Percentiles rank a stretch among this genome's conserved stretches.
Evolutionary conservation across 2,113 vertebrate genomes (phyloP).

Genomic region (Gavia stellata): DNA sequence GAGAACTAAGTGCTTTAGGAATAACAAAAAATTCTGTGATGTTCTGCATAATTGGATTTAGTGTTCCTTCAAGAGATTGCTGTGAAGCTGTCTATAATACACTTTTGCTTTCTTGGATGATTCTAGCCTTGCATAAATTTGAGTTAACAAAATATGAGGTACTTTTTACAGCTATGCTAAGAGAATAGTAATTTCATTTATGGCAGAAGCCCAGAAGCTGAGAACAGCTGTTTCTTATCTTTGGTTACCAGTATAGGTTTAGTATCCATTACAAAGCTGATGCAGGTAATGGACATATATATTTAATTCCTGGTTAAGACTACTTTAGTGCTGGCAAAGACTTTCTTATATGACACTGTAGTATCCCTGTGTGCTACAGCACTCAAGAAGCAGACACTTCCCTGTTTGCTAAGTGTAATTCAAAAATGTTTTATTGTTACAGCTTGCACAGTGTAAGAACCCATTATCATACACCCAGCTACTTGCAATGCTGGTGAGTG

Average conservation of each 20-base stretch:
- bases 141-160: constrained; percentile 42
- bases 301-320: constrained; percentile 34
- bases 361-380: constrained; percentile 9
- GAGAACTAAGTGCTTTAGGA: constrained; percentile 48
- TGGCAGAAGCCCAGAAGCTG: not conserved
- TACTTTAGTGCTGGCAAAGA: constrained; percentile 41
- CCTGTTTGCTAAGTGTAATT: constrained; percentile 8
- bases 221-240: constrained; percentile 61
- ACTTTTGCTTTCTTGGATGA: constrained; percentile 26
- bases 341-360: not conserved
- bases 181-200: constrained; percentile 52
- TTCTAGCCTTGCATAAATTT: constrained; percentile 55
- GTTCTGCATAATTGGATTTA: constrained; percentile 43
- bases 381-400: constrained; percentile 9
- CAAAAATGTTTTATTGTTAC: constrained; percentile 22
- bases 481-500: not conserved
- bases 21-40: constrained; percentile 44
- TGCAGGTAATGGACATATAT: not conserved
- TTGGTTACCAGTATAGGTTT: constrained; percentile 21
- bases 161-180: constrained; percentile 18
- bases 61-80: constrained; percentile 46
- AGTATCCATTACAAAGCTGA: constrained; percentile 24
- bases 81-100: constrained; percentile 20
- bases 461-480: constrained; percentile 15
- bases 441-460: constrained; percentile 4